A percentile compares a stretch with the other conserved stretches of the same genome.
These are phyloP conservation scores for Sycophila sp. DNA, from an alignment of 1,140 invertebrate genomes.

Conservation along the genomic window DNA sequence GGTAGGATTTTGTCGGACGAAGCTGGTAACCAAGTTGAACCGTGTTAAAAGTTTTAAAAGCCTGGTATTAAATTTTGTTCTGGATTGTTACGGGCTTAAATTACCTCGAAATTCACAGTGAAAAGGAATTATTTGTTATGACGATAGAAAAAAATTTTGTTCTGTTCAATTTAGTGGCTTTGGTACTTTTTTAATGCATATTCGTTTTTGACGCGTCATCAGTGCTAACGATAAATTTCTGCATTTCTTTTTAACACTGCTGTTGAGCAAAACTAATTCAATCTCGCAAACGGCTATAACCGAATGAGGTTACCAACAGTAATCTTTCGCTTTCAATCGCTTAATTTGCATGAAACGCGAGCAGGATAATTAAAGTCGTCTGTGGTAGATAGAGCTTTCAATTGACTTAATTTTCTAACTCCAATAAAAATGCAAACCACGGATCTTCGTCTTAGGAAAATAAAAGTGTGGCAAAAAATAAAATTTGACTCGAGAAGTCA, in stretches of 20 bases:
- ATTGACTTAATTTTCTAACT: conserved; percentile 37
- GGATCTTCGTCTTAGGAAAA: conserved; percentile 10
- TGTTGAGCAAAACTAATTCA: conserved; percentile 23
- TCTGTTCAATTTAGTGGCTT: no score
- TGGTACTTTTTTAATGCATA: conserved; percentile 11
- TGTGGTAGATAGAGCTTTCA: conserved; percentile 20
- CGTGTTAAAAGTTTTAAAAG: no score
- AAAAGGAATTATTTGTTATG: no score
- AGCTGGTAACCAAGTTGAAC: no score
- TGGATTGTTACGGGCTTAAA: no score
- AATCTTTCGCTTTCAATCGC: conserved; percentile 31
- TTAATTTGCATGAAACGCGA: conserved; percentile 32
- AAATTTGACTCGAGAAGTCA: neutral
- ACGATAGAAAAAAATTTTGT: no score
- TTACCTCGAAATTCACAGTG: no score
- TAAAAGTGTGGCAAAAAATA: neutral
- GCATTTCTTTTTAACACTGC: no score
- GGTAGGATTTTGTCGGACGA: no score
- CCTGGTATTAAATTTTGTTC: no score
- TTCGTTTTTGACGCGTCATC: no score
- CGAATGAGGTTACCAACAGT: conserved; percentile 30
- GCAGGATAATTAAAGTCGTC: conserved; percentile 28
- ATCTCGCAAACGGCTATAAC: neutral
- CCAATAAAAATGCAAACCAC: conserved; percentile 32
- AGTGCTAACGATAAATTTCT: no score